Evolutionary conservation across 2,113 vertebrate genomes (phyloP).

Genomic region (Amblyornis subalaris): DNA sequence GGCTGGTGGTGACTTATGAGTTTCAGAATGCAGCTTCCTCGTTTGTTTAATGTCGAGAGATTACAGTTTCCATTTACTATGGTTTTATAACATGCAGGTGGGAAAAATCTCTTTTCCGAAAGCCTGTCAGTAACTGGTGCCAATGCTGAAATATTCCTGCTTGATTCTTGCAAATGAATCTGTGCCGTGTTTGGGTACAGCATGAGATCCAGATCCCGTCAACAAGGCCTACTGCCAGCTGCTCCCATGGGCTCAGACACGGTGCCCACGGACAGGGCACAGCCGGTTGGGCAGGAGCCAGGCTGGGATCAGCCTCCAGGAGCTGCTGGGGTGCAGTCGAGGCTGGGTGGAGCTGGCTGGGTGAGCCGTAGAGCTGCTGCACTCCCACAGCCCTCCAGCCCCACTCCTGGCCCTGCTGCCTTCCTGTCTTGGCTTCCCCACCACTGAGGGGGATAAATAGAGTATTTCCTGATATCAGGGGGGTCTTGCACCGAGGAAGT

Average conservation of each 20-base stretch:
- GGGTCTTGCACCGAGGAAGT: not conserved
- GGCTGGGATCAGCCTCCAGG: not conserved
- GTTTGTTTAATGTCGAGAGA: conserved; percentile 52
- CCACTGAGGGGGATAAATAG: not conserved
- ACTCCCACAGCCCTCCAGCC: not conserved
- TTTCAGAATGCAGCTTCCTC: conserved; percentile 49
- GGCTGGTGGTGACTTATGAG: conserved; percentile 49
- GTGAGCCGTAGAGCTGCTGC: not conserved
- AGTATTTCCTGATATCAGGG: not conserved
- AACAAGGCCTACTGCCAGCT: not conserved
- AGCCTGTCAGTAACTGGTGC: not conserved
- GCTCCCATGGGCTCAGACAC: rapidly evolving
- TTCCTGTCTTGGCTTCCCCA: not conserved
- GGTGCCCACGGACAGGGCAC: rapidly evolving
- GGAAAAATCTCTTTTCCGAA: conserved; percentile 18
- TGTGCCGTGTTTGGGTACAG: not conserved
- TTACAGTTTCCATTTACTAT: conserved; percentile 44
- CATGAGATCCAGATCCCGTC: not conserved
- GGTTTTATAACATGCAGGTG: conserved; percentile 59
- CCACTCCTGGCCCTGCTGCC: not conserved
- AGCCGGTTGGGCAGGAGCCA: not conserved
- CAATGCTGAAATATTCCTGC: conserved; percentile 11
- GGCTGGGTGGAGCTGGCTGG: not conserved
- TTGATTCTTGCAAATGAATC: not conserved
- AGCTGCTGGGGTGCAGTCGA: not conserved